These are phyloP conservation scores for Ailurus styani DNA, from an alignment of 2,113 vertebrate genomes.

Conservation along the genomic window DNA sequence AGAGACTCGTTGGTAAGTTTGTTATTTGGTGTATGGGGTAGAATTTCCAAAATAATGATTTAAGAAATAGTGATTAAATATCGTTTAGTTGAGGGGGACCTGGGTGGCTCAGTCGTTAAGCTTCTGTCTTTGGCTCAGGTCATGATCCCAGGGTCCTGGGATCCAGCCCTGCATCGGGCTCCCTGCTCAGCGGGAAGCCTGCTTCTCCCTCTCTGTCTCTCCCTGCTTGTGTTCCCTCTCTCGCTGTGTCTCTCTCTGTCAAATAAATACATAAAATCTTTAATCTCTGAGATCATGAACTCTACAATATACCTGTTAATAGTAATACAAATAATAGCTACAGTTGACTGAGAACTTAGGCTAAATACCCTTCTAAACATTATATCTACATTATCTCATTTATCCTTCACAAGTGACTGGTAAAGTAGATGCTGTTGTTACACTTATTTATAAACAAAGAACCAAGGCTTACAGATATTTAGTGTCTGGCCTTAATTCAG, in stretches of 20 bases:
- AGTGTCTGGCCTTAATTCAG: neutral
- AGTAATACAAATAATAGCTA: neutral
- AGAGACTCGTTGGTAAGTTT: neutral
- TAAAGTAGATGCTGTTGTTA: neutral
- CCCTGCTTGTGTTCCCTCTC: no score
- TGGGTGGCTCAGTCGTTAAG: no score
- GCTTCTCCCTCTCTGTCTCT: no score
- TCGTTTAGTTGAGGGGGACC: neutral
- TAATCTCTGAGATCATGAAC: neutral
- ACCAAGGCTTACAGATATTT: neutral
- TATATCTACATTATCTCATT: neutral
- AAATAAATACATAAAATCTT: no score
- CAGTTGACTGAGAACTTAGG: neutral
- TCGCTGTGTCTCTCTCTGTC: no score
- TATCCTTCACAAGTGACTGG: neutral
- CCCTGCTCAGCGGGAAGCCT: no score
- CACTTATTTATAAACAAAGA: neutral
- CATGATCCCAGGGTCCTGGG: no score
- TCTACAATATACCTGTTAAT: neutral
- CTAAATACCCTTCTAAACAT: neutral
- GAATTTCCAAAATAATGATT: neutral
- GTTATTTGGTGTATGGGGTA: neutral
- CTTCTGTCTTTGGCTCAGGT: no score
- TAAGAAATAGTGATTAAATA: neutral
- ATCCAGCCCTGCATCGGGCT: no score